Base-by-base conservation (phyloP, 2,797 vertebrate species). In the Fringilla coelebs region DNA sequence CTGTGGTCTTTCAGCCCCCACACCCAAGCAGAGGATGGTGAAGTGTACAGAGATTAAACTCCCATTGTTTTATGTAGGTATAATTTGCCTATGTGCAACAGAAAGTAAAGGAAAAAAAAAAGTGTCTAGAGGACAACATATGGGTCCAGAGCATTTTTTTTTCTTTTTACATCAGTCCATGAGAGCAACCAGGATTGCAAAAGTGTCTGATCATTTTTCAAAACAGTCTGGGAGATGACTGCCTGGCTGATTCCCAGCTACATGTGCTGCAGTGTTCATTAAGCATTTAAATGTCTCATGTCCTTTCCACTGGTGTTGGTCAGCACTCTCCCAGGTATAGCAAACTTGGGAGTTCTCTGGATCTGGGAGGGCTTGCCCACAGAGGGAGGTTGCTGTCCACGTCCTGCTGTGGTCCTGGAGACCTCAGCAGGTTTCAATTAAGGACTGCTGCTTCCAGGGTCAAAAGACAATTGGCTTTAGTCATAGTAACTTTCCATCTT, bases 291-390 rank as follows among this genome's bases (percentile, higher is more conserved):
- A 17, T 63, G 45, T 54, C 32, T 62, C 6, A 1, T 32, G 10
- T 31, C 0, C 3, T 40, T 58, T 66, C 58, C 6, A 7, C 13
- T 62, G 45, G 4, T 60, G 34, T 32, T 46, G 66, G 5, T 60
- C 31, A 15, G 11, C 0, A 1, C 2, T 40, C 12, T 24, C 31
- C 21, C 40, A 45, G 10, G 11, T 9, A 2, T 0, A 8, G 17
- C 43, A 31, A 15, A 14, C 6, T 6, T 31, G 18, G 13, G 36
- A 16, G 13, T 40, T 34, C 1, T 0, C 8, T 51, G 65, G 9
- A 43, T 34, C 32, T 29, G 28, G 36, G 49, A 26, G 6, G 24
- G 8, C 10, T 63, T 4, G 1, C 24, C 12, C 3, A 4, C 14
- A 9, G 2, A 22, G 11, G 20, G 17, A 55, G 24, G 38, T 1